Evolutionary conservation across 2,888 invertebrate genomes (phyloP), one percentile per base, ranked within the genome.

Genomic region (Dasypolia templi): DNA sequence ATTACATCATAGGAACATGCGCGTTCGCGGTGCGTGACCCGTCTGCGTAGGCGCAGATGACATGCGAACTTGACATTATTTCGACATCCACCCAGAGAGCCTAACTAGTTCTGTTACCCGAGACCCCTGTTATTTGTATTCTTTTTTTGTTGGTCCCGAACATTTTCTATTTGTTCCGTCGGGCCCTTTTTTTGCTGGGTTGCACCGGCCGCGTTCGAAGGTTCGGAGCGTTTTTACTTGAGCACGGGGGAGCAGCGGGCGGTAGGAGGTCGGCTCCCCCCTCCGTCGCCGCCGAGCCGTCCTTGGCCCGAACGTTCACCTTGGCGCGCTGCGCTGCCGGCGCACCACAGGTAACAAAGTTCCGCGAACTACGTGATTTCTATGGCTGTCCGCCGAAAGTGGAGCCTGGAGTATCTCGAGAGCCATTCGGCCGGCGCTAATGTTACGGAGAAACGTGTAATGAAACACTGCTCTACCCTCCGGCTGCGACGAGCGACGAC

Each of bases 291-390:
- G 92, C 90, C 91, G 93, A 91, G 91, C 93, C 96, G 95, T 96
- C 96, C 95, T 96, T 95, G 95, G 95, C 95, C 94, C 95, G 96
- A 95, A 92, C 95, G 94, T 96, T 95, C 96, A 96, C 95, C 96
- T 96, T 96, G 95, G 95, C 93, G 91, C 93, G 95, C 93, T 93
- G 94, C 94, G 94, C 92, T 92, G 93, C 93, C 89, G 90, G 85
- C 94, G 93, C 94, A 94, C 93, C 95, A 94, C 96, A 95, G 96
- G 96, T 96, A 96, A 95, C 95, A 92, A 94, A 96, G 96, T 96
- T 96, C 96, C 94, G 96, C 96, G 96, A 96, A 96, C 95, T 94
- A 93, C 94, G 94, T 94, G 95, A 95, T 96, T 95, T 95, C 96
- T 95, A 95, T 94, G 95, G 95, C 92, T 92, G 93, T 93, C 95